Base-by-base conservation (phyloP, 2,888 invertebrate genomes). In the Drosophila putrida region DNA sequence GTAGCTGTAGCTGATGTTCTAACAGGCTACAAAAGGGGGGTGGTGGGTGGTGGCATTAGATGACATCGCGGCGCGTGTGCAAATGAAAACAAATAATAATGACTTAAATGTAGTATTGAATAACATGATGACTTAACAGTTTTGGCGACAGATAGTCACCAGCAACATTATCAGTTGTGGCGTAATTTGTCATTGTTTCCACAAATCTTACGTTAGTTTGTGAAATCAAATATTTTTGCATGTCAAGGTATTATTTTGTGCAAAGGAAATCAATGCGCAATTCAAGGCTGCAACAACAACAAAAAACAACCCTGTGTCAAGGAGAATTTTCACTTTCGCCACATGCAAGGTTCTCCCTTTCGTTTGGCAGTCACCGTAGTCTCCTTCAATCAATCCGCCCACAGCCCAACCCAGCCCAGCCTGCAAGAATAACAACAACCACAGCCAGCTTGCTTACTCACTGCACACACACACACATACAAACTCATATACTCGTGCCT, bases 291-390 rank as follows among this genome's bases (percentile, higher is more conserved):
- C 62, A 66, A 20, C 15, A 43, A 20, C 20, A 20, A 20, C 20
- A 20, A 20, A 70, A 31, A 72, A 49, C 67, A 55, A 72, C 67
- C 75, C 60, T 36, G 39, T 20, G 20, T 38, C 36, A 59, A 59
- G 46, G 44, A 39, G 51, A 64, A 25, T 50, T 84, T 84, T 84
- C 80, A 80, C 77, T 75, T 79, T 85, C 67, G 64, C 72, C 64
- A 27, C 44, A 41, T 64, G 53, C 61, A 55, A 25, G 36, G 35
- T 82, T 82, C 87, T 82, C 87, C 84, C 81, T 82, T 82, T 82
- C 84, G 59, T 80, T 82, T 60, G 39, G 36, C 43, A 13, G 35
- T 33, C 15, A 6, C 31, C 11, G 25, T 63, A 61, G 39, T 44
- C 53, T 57, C 53, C 36, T 46, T 54, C 44, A 55, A 64, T 54